Evolutionary conservation across 1,140 invertebrate species (phyloP), one percentile per base, ranked within the genome.

Genomic region (Stratiolaelaps scimitus): DNA sequence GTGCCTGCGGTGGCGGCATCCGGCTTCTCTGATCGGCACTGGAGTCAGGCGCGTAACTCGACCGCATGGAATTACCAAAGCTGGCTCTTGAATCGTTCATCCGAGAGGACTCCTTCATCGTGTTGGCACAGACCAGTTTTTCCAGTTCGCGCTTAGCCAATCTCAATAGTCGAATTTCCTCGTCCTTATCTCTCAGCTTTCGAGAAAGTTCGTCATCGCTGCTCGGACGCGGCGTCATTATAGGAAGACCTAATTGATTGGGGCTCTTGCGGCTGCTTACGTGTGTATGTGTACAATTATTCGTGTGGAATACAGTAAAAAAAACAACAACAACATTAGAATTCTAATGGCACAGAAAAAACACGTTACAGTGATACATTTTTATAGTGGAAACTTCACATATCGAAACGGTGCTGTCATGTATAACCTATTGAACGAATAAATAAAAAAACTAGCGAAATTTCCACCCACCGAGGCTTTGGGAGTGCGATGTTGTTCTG

Each of bases 401-500:
- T n/a, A n/a, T n/a, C n/a, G n/a, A n/a, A n/a, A n/a, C n/a, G n/a
- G n/a, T n/a, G n/a, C n/a, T n/a, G n/a, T n/a, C n/a, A n/a, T n/a
- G n/a, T n/a, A n/a, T n/a, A n/a, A n/a, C n/a, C n/a, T n/a, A n/a
- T n/a, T n/a, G n/a, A n/a, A n/a, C n/a, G n/a, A n/a, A n/a, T n/a
- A n/a, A n/a, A n/a, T n/a, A n/a, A n/a, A n/a, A n/a, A n/a, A n/a
- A n/a, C n/a, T n/a, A n/a, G n/a, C n/a, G n/a, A n/a, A 40, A 40
- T 40, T 4, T 40, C 10, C 5, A 40, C 34, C 26, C 20, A 60
- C 53, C 53, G 26, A 15, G 53, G 1, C 26, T 34, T 60, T 15
- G 53, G 23, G 4, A 60, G 23, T 5, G 53, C 13, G 26, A 60
- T 60, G 34, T 60, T 60, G 53, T 60, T 60, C 53, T 60, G 53